phyloP scores from a whole-genome alignment of 2,113 vertebrate species.

The Phainopepla nitens region DNA sequence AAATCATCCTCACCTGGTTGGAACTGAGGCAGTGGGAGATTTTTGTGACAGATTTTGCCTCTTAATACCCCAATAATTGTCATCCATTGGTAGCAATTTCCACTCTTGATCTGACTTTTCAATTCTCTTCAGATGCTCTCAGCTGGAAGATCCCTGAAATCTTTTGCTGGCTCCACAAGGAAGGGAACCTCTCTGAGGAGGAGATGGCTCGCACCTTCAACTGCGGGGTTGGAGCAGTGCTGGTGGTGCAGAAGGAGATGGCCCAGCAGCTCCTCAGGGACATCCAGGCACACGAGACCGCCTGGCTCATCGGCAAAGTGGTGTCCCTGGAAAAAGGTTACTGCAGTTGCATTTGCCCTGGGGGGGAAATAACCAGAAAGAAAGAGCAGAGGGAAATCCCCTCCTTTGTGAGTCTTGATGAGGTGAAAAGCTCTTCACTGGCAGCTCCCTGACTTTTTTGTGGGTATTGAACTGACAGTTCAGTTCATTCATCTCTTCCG shows the following conservation, averaged over 20 bases:
- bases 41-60: background rate
- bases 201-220: conserved; percentile 96
- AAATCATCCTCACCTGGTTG: background rate
- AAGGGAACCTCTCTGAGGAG: conserved; percentile 84
- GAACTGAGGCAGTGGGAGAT: background rate
- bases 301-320: conserved; percentile 87
- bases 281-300: conserved; percentile 76
- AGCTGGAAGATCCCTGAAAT: conserved; percentile 86
- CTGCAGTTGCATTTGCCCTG: background rate
- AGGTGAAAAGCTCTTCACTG: background rate
- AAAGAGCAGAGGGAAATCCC: background rate
- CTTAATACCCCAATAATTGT: background rate
- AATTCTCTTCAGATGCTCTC: conserved; percentile 78
- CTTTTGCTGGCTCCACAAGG: conserved; percentile 89
- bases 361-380: background rate
- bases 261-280: conserved; percentile 79
- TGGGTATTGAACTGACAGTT: background rate
- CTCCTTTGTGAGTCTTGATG: background rate
- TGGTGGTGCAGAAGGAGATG: conserved; percentile 78
- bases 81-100: background rate
- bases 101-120: background rate
- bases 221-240: conserved; percentile 87
- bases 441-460: background rate
- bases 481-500: background rate
- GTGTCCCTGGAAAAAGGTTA: conserved; percentile 75